Base-by-base conservation (phyloP, 1,140 invertebrate species). In the Papilio xuthus region DNA sequence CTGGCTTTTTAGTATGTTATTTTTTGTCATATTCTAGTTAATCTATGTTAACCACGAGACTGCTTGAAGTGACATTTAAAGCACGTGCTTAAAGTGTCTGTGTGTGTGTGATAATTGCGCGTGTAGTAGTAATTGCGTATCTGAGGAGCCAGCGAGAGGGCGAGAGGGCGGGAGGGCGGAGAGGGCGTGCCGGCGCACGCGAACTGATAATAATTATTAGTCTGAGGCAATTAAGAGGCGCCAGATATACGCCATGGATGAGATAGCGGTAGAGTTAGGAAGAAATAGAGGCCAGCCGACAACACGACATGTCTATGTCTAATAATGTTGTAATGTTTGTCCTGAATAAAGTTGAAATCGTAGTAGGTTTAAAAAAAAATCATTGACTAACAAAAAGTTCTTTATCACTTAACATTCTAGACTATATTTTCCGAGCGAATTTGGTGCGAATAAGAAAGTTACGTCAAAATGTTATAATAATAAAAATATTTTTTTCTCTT, bases 161-260 rank as follows among this genome's bases (percentile, higher is more conserved):
- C 88, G 90, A 88, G 86, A 85, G 85, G 71, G 80, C 76, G 81
- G 82, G 84, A 88, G 90, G 23, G 60, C 60, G 73, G 80, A 77
- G 81, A 83, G 84, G 89, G 90, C 88, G 86, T 85, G 84, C 83
- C 84, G 82, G 79, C 84, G 84, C 91, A 92, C 89, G 89, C 90
- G 83, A 89, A 90, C 90, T 90, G 91, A 92, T 92, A 91, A 89
- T 90, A 93, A 93, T 92, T 93, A 92, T 92, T 92, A 92, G 89
- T 88, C 86, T 91, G 85, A 81, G 85, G 91, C 90, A 90, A 92
- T 92, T 92, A 93, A 90, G 88, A 93, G 92, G 92, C 92, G 92
- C 92, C 92, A 92, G 85, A 90, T 89, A 90, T 89, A 88, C 86
- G 90, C 88, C 88, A 89, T 89, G 80, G 89, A 89, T 88, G 86